A percentile compares a stretch with the other conserved stretches of the same genome.
phyloP scores from a whole-genome alignment of 2,113 vertebrate species.

The Anthoscopus minutus region DNA sequence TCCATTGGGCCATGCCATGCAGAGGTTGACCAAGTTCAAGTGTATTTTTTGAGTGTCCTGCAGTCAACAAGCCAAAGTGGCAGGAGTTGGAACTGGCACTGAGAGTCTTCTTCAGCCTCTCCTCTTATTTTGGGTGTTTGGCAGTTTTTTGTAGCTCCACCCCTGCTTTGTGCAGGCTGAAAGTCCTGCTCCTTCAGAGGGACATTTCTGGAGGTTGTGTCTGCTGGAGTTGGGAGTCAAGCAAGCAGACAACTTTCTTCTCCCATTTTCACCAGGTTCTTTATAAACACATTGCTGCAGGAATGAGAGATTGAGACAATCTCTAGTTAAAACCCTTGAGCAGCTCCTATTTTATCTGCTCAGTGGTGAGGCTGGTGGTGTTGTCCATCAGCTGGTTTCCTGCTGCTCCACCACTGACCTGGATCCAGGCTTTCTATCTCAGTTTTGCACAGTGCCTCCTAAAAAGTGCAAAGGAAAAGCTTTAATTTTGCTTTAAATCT shows the following conservation, averaged over 20 bases:
- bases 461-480: background rate
- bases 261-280: background rate
- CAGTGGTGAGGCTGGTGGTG: background rate
- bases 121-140: background rate
- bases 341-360: background rate
- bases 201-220: background rate
- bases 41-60: background rate
- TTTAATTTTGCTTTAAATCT: background rate
- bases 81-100: background rate
- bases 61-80: rapidly evolving
- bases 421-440: background rate
- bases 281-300: background rate
- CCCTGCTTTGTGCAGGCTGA: background rate
- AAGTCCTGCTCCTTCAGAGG: background rate
- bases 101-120: background rate
- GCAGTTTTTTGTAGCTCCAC: background rate
- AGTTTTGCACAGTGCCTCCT: background rate
- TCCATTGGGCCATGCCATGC: background rate
- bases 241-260: background rate
- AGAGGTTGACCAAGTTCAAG: background rate
- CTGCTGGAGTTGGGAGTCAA: background rate
- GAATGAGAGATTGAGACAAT: background rate
- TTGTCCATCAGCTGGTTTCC: background rate
- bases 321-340: background rate
- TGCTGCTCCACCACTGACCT: background rate